Base-by-base conservation (phyloP, 2,797 vertebrate species). In the Antennarius maculatus region DNA sequence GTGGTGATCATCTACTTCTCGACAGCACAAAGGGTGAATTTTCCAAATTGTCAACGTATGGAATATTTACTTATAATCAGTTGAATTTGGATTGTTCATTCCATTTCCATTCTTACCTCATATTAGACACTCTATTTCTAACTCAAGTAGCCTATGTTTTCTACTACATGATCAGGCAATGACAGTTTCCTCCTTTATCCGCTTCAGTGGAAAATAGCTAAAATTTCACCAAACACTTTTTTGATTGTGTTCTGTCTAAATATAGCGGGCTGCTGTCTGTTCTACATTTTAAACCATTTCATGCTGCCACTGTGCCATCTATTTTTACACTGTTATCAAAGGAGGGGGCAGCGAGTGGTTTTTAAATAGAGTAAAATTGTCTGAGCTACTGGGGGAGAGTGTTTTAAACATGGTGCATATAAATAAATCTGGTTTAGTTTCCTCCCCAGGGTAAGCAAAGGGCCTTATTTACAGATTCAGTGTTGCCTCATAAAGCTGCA, bases 321-420 rank as follows among this genome's bases (percentile, higher is more conserved):
- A 91, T 92, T 91, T 93, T 91, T 91, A 89, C 76, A 16, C 49
- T 27, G 27, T 63, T 83, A 86, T 92, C 83, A 87, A 85, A 72
- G 74, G 65, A 76, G 56, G 74, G 66, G 71, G 50, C 80, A 64
- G 69, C 16, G 3, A 74, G 73, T 50, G 56, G 67, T 79, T 87
- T 86, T 84, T 86, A 89, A 90, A 88, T 86, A 89, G 80, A 64
- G 65, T 63, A 71, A 79, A 80, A 79, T 81, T 43, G 71, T 84
- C 83, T 75, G 68, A 6, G 27, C 66, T 56, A 72, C 77, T 69
- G 49, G 73, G 13, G 51, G 59, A 80, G 69, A 81, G 56, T 46
- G 69, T 80, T 87, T 88, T 64, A 83, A 82, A 83, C 61, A 64
- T 57, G 50, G 64, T 49, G 9, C 15, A 16, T 66, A 54, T 54